A percentile compares a stretch with the other conserved stretches of the same genome.
phyloP scores from a whole-genome alignment of 2,888 invertebrate species.

The Amphiduros pacificus region DNA sequence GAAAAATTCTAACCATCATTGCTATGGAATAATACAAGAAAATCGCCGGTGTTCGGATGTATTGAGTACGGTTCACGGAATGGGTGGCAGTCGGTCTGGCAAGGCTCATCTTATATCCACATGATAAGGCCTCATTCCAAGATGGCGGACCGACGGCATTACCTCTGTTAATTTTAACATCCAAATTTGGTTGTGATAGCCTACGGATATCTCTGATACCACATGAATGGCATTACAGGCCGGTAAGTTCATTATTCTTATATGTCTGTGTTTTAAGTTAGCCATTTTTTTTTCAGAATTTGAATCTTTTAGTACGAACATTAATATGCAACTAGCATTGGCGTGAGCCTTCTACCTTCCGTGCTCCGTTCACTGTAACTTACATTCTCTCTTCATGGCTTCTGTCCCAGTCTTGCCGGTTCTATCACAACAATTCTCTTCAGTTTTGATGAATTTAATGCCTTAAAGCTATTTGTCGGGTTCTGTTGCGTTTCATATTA shows the following conservation, averaged over 20 bases:
- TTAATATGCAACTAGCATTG: too few relatives aligned
- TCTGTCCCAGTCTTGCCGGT: too few relatives aligned
- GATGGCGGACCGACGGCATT: background rate
- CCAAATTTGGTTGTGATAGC: background rate
- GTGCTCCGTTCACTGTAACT: too few relatives aligned
- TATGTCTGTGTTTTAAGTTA: background rate
- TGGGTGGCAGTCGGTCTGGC: background rate
- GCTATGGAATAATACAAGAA: background rate
- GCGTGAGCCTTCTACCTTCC: too few relatives aligned
- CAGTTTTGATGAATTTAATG: too few relatives aligned
- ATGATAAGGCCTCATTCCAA: background rate
- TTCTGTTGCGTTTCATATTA: too few relatives aligned
- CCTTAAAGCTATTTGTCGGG: too few relatives aligned
- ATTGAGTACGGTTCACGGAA: too few relatives aligned
- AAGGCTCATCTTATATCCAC: background rate
- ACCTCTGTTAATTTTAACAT: background rate
- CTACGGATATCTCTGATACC: background rate
- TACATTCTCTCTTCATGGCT: too few relatives aligned
- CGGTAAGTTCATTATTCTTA: background rate
- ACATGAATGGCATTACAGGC: slow-evolving; percentile 3
- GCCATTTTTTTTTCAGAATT: background rate
- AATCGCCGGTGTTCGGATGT: too few relatives aligned
- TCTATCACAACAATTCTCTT: too few relatives aligned
- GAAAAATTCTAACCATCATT: background rate
- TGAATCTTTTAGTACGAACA: too few relatives aligned